Conservation (phyloP, 1,140 invertebrate genomes). For the Nylanderia fulva region DNA sequence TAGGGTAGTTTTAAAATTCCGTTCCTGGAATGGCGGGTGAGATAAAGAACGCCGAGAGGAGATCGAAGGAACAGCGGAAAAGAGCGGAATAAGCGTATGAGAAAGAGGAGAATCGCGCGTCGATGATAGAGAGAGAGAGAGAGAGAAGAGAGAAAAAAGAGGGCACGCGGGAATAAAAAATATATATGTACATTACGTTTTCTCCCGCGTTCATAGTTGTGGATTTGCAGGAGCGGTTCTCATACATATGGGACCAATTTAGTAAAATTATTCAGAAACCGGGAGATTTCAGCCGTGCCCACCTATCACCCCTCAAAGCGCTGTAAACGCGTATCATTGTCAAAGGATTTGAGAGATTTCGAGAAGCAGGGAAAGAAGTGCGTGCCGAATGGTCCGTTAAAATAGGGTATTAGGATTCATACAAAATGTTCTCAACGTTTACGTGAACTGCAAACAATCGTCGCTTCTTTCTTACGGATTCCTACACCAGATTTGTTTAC, state of each 20-base stretch:
- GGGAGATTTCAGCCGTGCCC: constrained; percentile 65
- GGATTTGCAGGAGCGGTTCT: constrained; percentile 79
- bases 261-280: constrained; percentile 84
- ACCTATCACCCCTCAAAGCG: constrained; percentile 67
- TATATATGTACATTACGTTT: constrained; percentile 57
- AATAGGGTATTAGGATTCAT: constrained; percentile 53
- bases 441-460: constrained; percentile 22
- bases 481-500: neutral
- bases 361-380: neutral
- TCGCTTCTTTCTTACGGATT: neutral
- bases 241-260: constrained; percentile 85
- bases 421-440: constrained; percentile 44
- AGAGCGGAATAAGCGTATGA: constrained; percentile 31
- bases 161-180: constrained; percentile 60
- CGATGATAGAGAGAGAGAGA: constrained; percentile 35
- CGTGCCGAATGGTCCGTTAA: constrained; percentile 7
- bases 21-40: constrained; percentile 73
- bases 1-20: constrained; percentile 80
- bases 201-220: constrained; percentile 77
- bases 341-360: constrained; percentile 82
- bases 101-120: constrained; percentile 25
- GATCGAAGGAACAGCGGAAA: constrained; percentile 63
- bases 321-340: constrained; percentile 81
- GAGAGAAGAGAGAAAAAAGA: constrained; percentile 35
- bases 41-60: constrained; percentile 47